Evolutionary conservation across 2,888 invertebrate species (phyloP), one percentile per base, ranked within the genome.

Genomic region (Thecocarcelia acutangulata): DNA sequence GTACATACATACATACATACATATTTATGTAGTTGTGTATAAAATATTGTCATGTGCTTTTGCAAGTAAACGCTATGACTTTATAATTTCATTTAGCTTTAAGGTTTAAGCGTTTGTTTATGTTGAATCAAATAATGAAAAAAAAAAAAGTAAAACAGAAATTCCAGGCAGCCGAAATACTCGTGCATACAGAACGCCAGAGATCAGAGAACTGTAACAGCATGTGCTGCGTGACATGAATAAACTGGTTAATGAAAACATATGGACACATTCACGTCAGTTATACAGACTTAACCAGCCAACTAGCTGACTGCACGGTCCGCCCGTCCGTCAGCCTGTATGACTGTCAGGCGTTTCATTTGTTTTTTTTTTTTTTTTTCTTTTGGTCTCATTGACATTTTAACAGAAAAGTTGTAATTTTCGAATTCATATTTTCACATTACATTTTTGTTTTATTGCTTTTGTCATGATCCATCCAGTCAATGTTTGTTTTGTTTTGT

Each of bases 371-470:
- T n/a, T n/a, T n/a, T n/a, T n/a, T n/a, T n/a, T 6, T 46, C 5
- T 13, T 50, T 68, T 13, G 50, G 15, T 44, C 50, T 46, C 12
- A 58, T 44, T 58, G 66, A 66, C 48, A 44, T 59, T 59, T 61
- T 13, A 61, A 44, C 17, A 59, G 11, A 37, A 33, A 59, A 48
- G 15, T 40, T 28, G 5, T 28, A 17, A n/a, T 44, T 61, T 48
- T 63, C 68, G 3, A 33, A 56, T 68, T 73, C 63, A 76, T 68
- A 69, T 77, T 73, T 72, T 73, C 73, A 81, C 77, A 73, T 73
- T 19, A 52, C 69, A 63, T 61, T 59, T 63, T 69, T 75, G 15
- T 59, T 44, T 44, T 54, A 13, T 66, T 69, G 64, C n/a, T n/a
- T 74, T 77, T 44, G 59, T 68, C 69, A 54, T 74, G 24, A 61